Conservation (phyloP, 2,113 vertebrate species). For the Calonectris borealis region DNA sequence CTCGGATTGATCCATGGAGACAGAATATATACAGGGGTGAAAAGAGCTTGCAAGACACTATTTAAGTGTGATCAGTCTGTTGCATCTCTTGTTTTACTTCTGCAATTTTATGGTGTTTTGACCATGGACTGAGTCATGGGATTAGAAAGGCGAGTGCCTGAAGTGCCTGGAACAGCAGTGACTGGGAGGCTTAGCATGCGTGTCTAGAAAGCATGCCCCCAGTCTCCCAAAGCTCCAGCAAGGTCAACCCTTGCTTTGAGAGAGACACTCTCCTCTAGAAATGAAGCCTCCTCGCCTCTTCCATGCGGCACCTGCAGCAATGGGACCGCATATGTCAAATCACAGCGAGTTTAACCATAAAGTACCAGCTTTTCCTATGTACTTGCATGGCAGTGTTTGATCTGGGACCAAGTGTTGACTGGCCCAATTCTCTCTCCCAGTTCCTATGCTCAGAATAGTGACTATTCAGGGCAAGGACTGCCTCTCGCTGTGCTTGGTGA, state of each 20-base stretch:
- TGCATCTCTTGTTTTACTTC: background rate
- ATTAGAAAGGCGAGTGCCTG: background rate
- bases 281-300: background rate
- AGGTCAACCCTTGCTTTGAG: background rate
- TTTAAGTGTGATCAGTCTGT: background rate
- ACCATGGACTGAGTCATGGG: too few species aligned
- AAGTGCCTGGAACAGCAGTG: background rate
- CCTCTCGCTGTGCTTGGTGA: background rate
- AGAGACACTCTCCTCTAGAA: background rate
- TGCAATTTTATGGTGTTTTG: background rate
- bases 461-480: conserved; percentile 29
- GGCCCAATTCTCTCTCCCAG: conserved; percentile 20
- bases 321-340: background rate
- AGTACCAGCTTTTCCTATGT: background rate
- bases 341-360: background rate
- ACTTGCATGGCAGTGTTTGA: background rate
- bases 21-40: rapidly evolving
- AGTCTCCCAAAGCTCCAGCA: background rate
- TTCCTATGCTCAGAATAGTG: background rate
- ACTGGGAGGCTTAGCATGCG: rapidly evolving
- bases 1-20: rapidly evolving
- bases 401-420: background rate
- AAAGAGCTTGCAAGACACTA: background rate
- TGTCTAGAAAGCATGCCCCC: background rate
- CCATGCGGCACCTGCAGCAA: background rate